phyloP scores from a whole-genome alignment of 2,113 vertebrate species.

The Sylvilagus bachmani region DNA sequence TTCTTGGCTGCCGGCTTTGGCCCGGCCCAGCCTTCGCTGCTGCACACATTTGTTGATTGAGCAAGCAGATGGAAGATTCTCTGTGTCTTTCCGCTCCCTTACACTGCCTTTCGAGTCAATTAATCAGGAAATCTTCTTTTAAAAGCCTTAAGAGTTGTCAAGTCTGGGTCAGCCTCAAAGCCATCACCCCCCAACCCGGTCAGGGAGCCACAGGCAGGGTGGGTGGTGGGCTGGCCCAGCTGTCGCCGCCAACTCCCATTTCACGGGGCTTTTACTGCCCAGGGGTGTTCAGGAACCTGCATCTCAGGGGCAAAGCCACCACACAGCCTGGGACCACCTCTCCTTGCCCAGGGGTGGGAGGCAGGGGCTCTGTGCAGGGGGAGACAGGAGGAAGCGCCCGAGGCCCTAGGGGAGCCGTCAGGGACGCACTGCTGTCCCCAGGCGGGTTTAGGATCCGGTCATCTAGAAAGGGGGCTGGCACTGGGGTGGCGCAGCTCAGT shows the following conservation, averaged over 20 bases:
- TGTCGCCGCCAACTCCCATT: rapidly evolving
- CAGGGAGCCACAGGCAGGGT: rapidly evolving
- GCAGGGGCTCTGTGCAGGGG: not conserved
- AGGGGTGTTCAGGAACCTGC: not conserved
- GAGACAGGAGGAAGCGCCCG: not conserved
- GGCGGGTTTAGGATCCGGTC: not conserved
- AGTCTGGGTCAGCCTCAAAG: too few species aligned
- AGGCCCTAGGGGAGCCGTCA: not conserved
- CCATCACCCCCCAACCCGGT: rapidly evolving
- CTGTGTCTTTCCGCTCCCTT: too few species aligned
- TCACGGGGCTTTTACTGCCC: not conserved
- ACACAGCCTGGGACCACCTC: not conserved
- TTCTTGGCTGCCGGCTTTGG: too few species aligned
- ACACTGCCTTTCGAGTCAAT: too few species aligned
- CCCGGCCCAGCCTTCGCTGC: too few species aligned
- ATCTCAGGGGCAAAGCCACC: not conserved
- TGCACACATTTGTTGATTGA: too few species aligned
- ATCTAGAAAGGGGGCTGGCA: not conserved
- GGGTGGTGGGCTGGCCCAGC: too few species aligned
- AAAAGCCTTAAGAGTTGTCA: not conserved
- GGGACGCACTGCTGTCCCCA: rapidly evolving
- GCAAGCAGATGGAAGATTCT: too few species aligned
- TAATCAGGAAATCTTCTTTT: too few species aligned
- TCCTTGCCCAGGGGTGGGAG: too few species aligned
- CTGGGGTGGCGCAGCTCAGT: too few species aligned